Evolutionary conservation across 53 echinoderm and acorn worm species (phyloP).

Genomic region (Echinometra lucunter): DNA sequence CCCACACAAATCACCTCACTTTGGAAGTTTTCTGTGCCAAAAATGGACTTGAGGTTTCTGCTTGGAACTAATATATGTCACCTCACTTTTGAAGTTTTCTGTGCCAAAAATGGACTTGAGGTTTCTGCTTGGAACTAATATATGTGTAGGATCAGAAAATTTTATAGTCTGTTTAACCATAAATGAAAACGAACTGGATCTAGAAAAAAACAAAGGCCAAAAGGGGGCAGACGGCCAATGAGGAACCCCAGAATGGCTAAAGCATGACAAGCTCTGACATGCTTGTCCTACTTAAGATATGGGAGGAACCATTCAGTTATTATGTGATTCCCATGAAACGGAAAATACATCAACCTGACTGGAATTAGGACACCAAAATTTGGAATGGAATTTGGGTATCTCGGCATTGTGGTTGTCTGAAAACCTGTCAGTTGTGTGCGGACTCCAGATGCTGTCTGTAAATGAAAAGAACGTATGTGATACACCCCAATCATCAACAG

Average conservation of each 20-base stretch:
- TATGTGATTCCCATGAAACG: background rate
- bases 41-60: too few relatives aligned
- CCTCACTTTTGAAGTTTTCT: background rate
- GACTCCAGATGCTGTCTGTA: too few relatives aligned
- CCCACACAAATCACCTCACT: background rate
- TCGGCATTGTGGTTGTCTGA: conserved; percentile 68
- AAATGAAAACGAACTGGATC: background rate
- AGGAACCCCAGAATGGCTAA: background rate
- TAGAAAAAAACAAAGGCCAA: background rate
- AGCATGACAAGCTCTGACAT: background rate
- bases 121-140: background rate
- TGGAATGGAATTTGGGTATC: too few relatives aligned
- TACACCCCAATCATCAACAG: too few relatives aligned
- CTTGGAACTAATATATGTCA: too few relatives aligned
- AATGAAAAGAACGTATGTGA: too few relatives aligned
- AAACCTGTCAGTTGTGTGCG: conserved; percentile 75
- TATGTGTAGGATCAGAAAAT: background rate
- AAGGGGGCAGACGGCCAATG: background rate
- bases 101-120: background rate
- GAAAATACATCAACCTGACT: background rate
- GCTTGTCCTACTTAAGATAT: background rate
- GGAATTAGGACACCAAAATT: background rate
- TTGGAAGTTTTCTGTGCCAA: too few relatives aligned
- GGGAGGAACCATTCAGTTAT: conserved; percentile 1
- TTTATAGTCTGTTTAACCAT: background rate